Conservation (phyloP, 2,113 vertebrate species). For the Leucosticte australis region DNA sequence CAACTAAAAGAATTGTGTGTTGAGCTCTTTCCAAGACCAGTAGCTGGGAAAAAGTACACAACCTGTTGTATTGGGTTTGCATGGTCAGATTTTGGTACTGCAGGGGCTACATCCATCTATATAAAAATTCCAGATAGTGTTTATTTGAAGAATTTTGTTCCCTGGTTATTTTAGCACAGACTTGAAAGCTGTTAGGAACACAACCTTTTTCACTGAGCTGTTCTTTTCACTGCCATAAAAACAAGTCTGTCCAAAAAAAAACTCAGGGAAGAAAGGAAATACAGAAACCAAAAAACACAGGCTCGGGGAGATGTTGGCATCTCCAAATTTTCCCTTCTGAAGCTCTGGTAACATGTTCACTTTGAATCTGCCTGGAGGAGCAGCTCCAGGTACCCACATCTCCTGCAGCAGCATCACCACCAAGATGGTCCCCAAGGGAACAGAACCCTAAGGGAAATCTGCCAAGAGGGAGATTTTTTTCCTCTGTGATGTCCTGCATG, state of each 20-base stretch:
- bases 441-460: neutral
- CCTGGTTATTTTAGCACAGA: neutral
- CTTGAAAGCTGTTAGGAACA: neutral
- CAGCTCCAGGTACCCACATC: neutral
- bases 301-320: neutral
- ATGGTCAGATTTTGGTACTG: neutral
- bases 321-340: neutral
- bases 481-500: neutral
- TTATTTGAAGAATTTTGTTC: neutral
- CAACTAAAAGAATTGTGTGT: neutral
- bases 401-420: fast-evolving
- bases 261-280: neutral
- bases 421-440: neutral
- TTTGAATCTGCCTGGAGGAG: neutral
- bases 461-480: neutral
- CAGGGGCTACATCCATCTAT: neutral
- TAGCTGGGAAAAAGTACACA: neutral
- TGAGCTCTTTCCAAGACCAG: neutral
- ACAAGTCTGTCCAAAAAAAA: neutral
- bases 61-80: neutral
- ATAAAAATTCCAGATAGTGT: neutral
- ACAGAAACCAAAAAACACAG: fast-evolving
- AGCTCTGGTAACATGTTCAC: fast-evolving
- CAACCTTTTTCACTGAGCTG: neutral
- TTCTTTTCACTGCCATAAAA: neutral